phyloP scores from a whole-genome alignment of 2,797 vertebrate species.

The Chiroxiphia lanceolata region DNA sequence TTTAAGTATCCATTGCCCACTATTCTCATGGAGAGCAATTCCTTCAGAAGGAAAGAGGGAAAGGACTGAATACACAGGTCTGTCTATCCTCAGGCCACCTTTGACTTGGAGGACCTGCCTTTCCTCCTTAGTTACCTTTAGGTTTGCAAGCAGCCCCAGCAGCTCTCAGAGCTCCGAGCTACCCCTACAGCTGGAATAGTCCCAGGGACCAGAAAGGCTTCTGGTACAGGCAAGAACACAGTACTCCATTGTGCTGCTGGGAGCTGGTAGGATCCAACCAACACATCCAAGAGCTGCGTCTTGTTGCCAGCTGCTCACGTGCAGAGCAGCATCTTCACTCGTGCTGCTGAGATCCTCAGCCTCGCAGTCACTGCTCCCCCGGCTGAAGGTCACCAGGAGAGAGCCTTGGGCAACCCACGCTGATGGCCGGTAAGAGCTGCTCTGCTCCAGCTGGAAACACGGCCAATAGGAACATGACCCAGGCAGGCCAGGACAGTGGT shows the following conservation, averaged over 20 bases:
- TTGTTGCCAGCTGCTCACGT: background rate
- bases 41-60: background rate
- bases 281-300: background rate
- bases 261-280: background rate
- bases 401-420: background rate
- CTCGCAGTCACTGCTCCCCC: accelerated
- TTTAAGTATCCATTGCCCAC: background rate
- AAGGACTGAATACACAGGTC: background rate
- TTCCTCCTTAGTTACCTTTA: background rate
- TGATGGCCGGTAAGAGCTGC: background rate
- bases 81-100: background rate
- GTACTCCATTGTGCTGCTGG: background rate
- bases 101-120: background rate
- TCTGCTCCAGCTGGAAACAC: background rate
- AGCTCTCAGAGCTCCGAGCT: background rate
- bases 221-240: background rate
- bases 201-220: background rate
- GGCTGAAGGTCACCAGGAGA: accelerated
- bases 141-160: background rate
- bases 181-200: background rate
- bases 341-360: background rate
- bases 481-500: background rate
- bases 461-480: background rate
- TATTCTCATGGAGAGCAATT: background rate
- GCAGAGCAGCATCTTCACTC: background rate